Evolutionary conservation across 2,888 invertebrate genomes (phyloP).

Genomic region (Lomographa bimaculata): DNA sequence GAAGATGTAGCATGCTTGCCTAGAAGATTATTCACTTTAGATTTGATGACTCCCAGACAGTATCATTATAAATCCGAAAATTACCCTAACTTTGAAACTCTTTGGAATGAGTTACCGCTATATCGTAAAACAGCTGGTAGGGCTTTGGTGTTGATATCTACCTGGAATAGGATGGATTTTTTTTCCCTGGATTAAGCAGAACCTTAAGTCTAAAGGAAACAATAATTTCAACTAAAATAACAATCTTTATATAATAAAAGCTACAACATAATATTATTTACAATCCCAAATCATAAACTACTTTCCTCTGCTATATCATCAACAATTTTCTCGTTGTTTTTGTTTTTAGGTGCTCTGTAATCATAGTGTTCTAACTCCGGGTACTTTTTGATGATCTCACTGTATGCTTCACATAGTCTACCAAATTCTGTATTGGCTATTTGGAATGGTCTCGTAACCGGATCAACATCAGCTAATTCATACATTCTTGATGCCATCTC

Average conservation of each 20-base stretch:
- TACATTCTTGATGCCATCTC: slow-evolving; percentile 88
- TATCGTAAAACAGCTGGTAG: no score
- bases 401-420: slow-evolving; percentile 90
- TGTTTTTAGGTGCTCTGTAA: slow-evolving; percentile 83
- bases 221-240: slow-evolving; percentile 27
- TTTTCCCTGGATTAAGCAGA: no score
- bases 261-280: slow-evolving; percentile 43
- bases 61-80: no score
- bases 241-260: slow-evolving; percentile 41
- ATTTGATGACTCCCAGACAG: no score
- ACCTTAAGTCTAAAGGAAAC: no score
- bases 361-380: slow-evolving; percentile 87
- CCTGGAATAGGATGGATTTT: no score
- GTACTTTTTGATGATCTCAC: slow-evolving; percentile 86
- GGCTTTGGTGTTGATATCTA: no score
- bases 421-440: slow-evolving; percentile 91
- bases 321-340: slow-evolving; percentile 28
- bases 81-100: no score
- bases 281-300: slow-evolving; percentile 33
- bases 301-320: slow-evolving; percentile 33
- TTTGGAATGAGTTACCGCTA: no score
- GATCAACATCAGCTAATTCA: slow-evolving; percentile 88
- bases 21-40: no score
- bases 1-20: no score
- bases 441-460: slow-evolving; percentile 87